These are phyloP conservation scores for Diogma glabrata DNA, from an alignment of 2,888 invertebrate species.

Conservation along the genomic window DNA sequence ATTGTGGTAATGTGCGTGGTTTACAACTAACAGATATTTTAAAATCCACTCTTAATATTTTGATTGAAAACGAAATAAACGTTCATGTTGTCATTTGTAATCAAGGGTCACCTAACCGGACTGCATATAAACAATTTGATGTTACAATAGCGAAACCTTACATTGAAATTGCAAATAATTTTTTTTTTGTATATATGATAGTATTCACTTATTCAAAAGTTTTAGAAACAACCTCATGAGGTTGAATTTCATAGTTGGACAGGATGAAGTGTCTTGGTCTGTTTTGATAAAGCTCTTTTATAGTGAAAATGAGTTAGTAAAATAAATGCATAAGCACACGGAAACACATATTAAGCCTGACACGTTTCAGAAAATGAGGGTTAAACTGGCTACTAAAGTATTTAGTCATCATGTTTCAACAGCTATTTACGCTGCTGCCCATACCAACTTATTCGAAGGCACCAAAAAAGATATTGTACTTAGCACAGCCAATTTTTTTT, in stretches of 20 bases:
- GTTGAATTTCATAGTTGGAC: background rate
- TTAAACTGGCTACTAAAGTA: background rate
- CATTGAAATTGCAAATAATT: background rate
- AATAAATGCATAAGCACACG: background rate
- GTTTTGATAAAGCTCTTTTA: background rate
- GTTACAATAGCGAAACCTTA: background rate
- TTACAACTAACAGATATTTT: background rate
- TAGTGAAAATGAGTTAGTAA: background rate
- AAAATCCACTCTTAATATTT: background rate
- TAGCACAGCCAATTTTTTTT: background rate
- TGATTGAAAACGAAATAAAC: conserved; percentile 2
- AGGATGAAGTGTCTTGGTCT: background rate
- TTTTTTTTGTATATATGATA: conserved; percentile 3
- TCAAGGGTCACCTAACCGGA: conserved; percentile 6
- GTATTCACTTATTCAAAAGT: conserved; percentile 1
- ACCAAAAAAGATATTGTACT: background rate
- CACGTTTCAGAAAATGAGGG: background rate
- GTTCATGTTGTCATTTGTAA: background rate
- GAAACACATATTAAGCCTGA: background rate
- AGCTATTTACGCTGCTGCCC: background rate
- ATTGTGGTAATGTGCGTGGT: background rate
- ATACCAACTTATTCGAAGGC: too few relatives aligned
- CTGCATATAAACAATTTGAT: conserved; percentile 3
- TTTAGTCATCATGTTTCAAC: background rate
- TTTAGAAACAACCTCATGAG: background rate